Conservation (phyloP, 1,140 invertebrate genomes). For the Paracyclopina nana region DNA sequence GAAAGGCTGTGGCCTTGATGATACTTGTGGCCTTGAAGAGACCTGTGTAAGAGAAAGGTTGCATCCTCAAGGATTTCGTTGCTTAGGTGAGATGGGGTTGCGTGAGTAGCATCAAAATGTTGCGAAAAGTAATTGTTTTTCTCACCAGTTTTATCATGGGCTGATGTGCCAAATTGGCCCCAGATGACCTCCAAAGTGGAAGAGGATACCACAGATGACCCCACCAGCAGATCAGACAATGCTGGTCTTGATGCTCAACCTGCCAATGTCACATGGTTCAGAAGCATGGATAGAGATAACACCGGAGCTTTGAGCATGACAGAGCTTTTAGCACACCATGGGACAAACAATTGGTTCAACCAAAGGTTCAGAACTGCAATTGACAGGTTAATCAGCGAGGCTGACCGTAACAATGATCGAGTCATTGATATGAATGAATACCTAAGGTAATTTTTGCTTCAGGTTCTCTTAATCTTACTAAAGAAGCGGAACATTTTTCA, state of each 20-base stretch:
- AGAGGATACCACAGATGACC: neutral
- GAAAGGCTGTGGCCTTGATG: conserved; percentile 3
- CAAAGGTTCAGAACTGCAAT: neutral
- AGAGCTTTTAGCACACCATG: conserved; percentile 1
- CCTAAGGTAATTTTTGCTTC: neutral
- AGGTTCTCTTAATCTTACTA: neutral
- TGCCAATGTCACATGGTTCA: conserved; percentile 7
- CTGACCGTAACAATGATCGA: conserved; percentile 1
- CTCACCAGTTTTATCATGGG: conserved; percentile 6
- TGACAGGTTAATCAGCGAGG: conserved; percentile 4
- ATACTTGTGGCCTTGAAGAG: conserved; percentile 4
- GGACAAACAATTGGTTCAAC: neutral
- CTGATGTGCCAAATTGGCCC: conserved; percentile 11
- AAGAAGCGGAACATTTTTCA: neutral
- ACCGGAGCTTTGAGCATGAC: neutral
- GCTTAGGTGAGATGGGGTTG: neutral
- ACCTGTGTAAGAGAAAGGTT: neutral
- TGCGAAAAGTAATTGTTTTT: neutral
- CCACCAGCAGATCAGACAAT: neutral
- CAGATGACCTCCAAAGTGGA: neutral
- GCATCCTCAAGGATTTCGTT: neutral
- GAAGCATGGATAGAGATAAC: neutral
- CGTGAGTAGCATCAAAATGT: too few species aligned
- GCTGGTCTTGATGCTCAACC: neutral
- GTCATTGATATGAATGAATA: conserved; percentile 2